Base-by-base conservation (phyloP, 2,113 vertebrate species). In the Plectropomus leopardus region DNA sequence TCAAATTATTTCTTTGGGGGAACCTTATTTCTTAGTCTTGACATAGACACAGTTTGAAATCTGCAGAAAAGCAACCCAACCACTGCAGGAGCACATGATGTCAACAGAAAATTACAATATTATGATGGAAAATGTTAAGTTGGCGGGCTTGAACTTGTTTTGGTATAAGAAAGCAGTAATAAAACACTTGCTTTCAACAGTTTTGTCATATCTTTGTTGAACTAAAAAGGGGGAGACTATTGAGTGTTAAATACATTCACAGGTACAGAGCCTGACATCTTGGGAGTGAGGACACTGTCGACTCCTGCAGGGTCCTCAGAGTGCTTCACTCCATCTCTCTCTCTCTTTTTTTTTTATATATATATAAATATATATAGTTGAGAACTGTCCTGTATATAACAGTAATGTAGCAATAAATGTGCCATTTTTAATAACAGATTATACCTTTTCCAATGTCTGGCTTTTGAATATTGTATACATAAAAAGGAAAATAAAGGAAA, bases 331-430 rank as follows among this genome's bases (percentile, higher is more conserved):
- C 86, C 79, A 76, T 91, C 72, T 88, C 61, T 88, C 23, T 80
- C 86, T 86, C 54, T 81, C 72, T 70, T 63, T 82, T 71, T 80
- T 54, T 77, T 61, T 85, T 89, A 77, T 92, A 92, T 88, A 95
- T 93, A 95, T 93, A 95, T 93, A 95, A 47, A 90, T 89, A 95
- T 95, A 94, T 96, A 94, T 92, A 96, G 94, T 94, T 94, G 90
- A 95, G 95, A 96, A 95, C 96, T 96, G 96, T 96, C 96, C 92
- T 97, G 97, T 97, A 97, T 95, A 96, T 96, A 97, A 97, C 96
- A 96, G 96, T 96, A 96, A 96, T 97, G 96, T 96, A 97, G 97
- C 97, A 97, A 97, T 98, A 97, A 97, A 97, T 96, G 96, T 97
- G 96, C 96, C 95, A 94, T 97, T 97, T 96, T 97, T 96, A 95